These are phyloP conservation scores for Bimastos eiseni DNA, from an alignment of 2,888 invertebrate species.

Conservation along the genomic window DNA sequence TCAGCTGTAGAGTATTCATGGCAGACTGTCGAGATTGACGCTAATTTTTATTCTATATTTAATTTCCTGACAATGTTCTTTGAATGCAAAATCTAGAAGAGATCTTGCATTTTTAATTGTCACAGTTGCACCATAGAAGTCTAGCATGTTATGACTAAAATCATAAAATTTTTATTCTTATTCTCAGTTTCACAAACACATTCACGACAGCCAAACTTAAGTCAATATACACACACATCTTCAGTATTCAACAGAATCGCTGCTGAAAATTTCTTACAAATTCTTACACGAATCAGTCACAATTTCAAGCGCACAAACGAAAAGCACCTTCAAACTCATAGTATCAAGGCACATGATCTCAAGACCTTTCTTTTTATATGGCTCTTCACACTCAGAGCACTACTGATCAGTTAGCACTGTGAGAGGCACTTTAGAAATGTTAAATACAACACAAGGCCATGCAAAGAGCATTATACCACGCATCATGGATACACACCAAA, in stretches of 20 bases:
- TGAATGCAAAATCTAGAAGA: not conserved
- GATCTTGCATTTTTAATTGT: too few relatives aligned
- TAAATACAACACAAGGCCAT: not conserved
- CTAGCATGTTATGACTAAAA: too few relatives aligned
- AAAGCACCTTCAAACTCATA: not conserved
- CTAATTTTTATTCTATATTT: not conserved
- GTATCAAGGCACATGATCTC: not conserved
- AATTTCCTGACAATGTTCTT: not conserved
- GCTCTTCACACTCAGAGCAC: too few relatives aligned
- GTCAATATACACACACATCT: too few relatives aligned
- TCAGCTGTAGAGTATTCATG: not conserved
- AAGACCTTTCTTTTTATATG: too few relatives aligned
- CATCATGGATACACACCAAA: not conserved
- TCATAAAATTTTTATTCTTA: not conserved
- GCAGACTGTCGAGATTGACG: too few relatives aligned
- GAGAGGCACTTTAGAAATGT: too few relatives aligned
- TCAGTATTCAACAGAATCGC: not conserved
- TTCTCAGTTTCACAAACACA: not conserved
- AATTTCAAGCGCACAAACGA: not conserved
- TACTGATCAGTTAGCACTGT: too few relatives aligned
- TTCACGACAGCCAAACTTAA: too few relatives aligned
- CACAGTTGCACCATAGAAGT: too few relatives aligned
- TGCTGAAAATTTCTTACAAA: not conserved
- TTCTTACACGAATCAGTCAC: not conserved
- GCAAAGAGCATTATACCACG: not conserved